Base-by-base conservation (phyloP, 1,140 invertebrate genomes). In the Drosophila ohnishii region DNA sequence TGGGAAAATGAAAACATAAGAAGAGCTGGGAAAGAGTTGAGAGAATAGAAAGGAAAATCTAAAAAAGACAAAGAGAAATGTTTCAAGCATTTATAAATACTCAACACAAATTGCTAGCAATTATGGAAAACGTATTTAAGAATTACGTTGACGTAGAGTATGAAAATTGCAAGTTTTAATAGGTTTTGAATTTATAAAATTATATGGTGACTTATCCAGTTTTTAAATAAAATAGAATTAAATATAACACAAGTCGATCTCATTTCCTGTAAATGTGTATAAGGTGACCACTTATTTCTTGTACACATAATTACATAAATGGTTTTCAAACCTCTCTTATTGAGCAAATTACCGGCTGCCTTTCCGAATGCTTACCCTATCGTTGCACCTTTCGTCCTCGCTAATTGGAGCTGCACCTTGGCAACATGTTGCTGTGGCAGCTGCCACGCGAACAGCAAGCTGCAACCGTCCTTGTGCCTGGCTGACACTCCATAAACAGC, bases 401-500 rank as follows among this genome's bases (percentile, higher is more conserved):
- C 74, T 77, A 77, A 77, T 77, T 77, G 73, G 50, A 48, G 47
- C 74, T 70, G 47, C 64, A 55, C 72, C 45, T 58, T 66, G 44
- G 76, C 80, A 79, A 76, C 80, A 84, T 83, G 80, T 79, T 74
- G 80, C 76, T 25, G 66, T 64, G 45, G 70, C 78, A 63, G 62
- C 67, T 61, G 61, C 55, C 44, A 37, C 34, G 22, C 34, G 34
- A 45, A 35, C 50, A 55, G 44, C 39, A 45, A 34, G 39, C 75
- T 72, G 79, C 80, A 76, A 51, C 75, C 66, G 62, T 59, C 73
- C 45, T 45, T 71, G 61, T 50, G 35, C 28, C 35, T 45, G 25
- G 64, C 72, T 63, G 79, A 34, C 84, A 83, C 76, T 83, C 79
- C 64, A 84, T 87, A 88, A 87, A 80, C 58, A 75, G 55, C 44